Base-by-base conservation (phyloP, 1,140 invertebrate genomes). In the Andricus grossulariae region DNA sequence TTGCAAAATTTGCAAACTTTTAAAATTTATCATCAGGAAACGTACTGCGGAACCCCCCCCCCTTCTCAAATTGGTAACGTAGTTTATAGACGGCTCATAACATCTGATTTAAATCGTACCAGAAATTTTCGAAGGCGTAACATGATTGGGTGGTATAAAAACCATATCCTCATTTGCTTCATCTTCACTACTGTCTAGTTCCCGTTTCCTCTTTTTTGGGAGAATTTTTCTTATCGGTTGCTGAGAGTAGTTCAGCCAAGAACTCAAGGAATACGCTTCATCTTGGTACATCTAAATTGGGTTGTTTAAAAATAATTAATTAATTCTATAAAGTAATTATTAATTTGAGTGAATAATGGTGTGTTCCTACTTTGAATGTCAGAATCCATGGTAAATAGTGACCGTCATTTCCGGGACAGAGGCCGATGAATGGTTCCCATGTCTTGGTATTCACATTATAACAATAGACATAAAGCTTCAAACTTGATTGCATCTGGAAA, bases 341-440 rank as follows among this genome's bases (percentile, higher is more conserved):
- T 72, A 50, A 72, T 18, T 13, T 32, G 6, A n/a, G 19, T 50
- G 13, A 51, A 72, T 32, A 50, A 50, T 72, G 12, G 21, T 51
- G 7, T 52, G 2, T 19, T 50, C 76, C 80, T 85, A 96, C 92
- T 88, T 94, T 95, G 70, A 96, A 90, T n/a, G 93, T 88, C 11
- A 96, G 88, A 87, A 96, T 95, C 94, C 95, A 96, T 0, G 95
- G 94, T 95, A 95, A 5, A 93, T 88, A 76, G 94, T 94, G 84
- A 95, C 60, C 95, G 70, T 94, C 92, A 76, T 76, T 76, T 18
- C 94, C 92, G 49, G 94, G 93, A 11, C 94, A 93, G 1, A 96
- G 95, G 82, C 97, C 96, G 15, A 97, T 90, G 0, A 97, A 84
- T 0, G 96, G 96, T 85, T 97, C 96, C 96, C 96, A 97, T 19